Base-by-base conservation (phyloP, 2,888 invertebrate species). In the Synanthedon myopaeformis region DNA sequence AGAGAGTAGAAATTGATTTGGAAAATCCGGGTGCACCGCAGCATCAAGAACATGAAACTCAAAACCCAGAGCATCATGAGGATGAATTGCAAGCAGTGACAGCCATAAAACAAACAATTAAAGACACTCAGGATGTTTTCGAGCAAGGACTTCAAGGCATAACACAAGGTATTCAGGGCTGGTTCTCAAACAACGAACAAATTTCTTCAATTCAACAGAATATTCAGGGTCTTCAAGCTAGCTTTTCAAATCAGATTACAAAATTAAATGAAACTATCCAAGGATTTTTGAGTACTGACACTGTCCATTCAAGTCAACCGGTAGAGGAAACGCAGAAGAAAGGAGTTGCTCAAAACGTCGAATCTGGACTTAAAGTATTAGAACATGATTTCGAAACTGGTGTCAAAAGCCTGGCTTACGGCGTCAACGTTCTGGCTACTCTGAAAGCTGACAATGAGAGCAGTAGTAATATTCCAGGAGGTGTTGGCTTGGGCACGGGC, bases 21-120 rank as follows among this genome's bases (percentile, higher is more conserved):
- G 67, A 68, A 3, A 74, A 86, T 57, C 82, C 85, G 3, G 86
- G 85, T 10, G 68, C 66, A 5, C 85, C 85, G 2, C 84, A 86
- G 59, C 75, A 77, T 2, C 84, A 83, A 58, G 74, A 84, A 52
- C 86, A 86, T 57, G 86, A 87, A 55, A 82, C 77, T 0, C 86
- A 86, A 61, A 82, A 78, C 57, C 77, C 83, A 2, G 79, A 75
- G 54, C 70, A 69, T 52, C 74, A 67, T 54, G 62, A 70, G 4
- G 67, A 72, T 8, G 71, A 72, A 11, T 68, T 75, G 51, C 64
- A 69, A 51, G 65, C 71, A 8, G 58, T 74, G 0, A 56, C 66
- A 1, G 61, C 64, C 8, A 69, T 84, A 42, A 79, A 72, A 55
- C 67, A 81, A 52, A 69, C 70, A 13, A 67, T 82, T 23, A 60